Percentiles rank a stretch among this genome's conserved stretches.
phyloP scores from a whole-genome alignment of 1,140 invertebrate species.

The Zaprionus taronus region DNA sequence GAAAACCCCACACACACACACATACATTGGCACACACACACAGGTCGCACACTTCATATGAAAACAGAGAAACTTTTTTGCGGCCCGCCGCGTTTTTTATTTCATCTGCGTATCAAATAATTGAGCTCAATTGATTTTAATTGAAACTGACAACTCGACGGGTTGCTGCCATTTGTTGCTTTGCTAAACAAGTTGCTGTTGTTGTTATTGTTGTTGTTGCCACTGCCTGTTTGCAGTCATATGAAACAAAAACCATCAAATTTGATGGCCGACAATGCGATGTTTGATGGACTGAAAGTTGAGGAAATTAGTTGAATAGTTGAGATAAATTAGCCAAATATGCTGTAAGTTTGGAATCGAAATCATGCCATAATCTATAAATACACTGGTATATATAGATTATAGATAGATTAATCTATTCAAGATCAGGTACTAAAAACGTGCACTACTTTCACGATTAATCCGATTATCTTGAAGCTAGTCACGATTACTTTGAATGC shows the following conservation, averaged over 20 bases:
- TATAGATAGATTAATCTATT: not conserved
- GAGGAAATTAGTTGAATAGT: not conserved
- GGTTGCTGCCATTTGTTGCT: conserved; percentile 46
- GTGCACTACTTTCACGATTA: not conserved
- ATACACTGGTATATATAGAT: not conserved
- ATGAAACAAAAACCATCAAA: conserved; percentile 48
- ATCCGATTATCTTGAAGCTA: not conserved
- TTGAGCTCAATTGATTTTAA: conserved; percentile 82
- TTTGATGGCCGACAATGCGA: conserved; percentile 22
- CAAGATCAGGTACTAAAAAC: not conserved
- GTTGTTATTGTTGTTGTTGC: conserved; percentile 37
- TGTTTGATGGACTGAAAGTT: conserved; percentile 33
- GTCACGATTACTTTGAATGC: conserved; percentile 19
- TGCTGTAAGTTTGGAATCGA: not conserved
- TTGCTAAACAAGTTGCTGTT: conserved; percentile 33
- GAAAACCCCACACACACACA: conserved; percentile 52
- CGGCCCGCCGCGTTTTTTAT: conserved; percentile 57
- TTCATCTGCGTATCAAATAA: conserved; percentile 81
- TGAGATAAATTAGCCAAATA: not conserved
- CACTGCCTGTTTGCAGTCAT: conserved; percentile 28
- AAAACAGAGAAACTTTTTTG: conserved; percentile 32
- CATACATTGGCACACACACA: not conserved
- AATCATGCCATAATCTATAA: conserved; percentile 1
- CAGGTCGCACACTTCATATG: not conserved
- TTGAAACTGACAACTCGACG: conserved; percentile 77